Evolutionary conservation across 1,140 invertebrate genomes (phyloP), one percentile per base, ranked within the genome.

Genomic region (Nilaparvata lugens): DNA sequence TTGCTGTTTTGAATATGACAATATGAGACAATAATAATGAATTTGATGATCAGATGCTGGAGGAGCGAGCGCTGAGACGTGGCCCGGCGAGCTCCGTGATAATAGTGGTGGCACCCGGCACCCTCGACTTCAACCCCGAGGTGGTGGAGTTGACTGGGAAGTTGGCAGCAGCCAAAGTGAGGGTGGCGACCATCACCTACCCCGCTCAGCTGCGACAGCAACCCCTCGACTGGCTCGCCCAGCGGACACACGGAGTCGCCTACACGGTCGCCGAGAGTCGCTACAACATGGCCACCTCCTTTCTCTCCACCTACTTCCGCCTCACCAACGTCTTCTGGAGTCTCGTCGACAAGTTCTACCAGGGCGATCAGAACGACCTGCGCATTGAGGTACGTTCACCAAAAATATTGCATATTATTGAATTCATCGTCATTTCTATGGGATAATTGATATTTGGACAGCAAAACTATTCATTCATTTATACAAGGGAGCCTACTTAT

Each of bases 71-170:
- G 2, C 67, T 64, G 35, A 58, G 59, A 9, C 48, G 70, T 24
- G 76, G 76, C 6, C 71, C 77, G 2, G 78, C 79, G 0, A 77
- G 72, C 63, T 77, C 78, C 52, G 75, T 80, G 14, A 77, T 82
- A 58, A 71, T 82, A n/a, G 64, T 81, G 5, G 74, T 81, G 45
- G 76, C 77, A 14, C 73, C 77, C 4, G 78, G 77, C 4, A 78
- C 76, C 64, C 67, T 70, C n/a, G 69, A 71, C 28, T 61, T 64
- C 55, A 52, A 61, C 14, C 64, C 64, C 2, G 65, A 66, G n/a
- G 38, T 67, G 7, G 62, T 59, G 24, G 60, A 65, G 31, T 56
- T 73, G 7, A 62, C 71, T 0, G 69, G 70, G 1, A 69, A 72
- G 57, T 67, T 74, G 4, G 70, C 66, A 14, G 67, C 70, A 45